These are phyloP conservation scores for Desoria tigrina DNA, from an alignment of 2,888 invertebrate genomes.

Conservation along the genomic window DNA sequence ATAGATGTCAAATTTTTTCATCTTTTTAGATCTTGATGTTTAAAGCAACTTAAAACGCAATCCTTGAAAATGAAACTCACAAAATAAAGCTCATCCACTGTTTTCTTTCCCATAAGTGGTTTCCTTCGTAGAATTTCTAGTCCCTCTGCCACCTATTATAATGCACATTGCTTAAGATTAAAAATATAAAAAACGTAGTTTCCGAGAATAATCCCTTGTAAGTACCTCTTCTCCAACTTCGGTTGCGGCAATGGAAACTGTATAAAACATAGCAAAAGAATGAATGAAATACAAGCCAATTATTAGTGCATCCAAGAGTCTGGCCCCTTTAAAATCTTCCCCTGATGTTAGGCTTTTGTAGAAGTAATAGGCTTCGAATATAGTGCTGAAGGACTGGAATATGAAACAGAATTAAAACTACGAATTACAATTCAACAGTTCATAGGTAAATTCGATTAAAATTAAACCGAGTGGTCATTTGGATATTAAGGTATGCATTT, in stretches of 20 bases:
- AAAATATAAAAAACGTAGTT: no score
- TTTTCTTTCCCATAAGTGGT: conserved; percentile 41
- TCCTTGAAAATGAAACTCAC: conserved; percentile 9
- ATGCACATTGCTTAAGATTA: no score
- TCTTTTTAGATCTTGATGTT: not conserved
- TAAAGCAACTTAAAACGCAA: conserved; percentile 7
- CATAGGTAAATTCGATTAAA: no score
- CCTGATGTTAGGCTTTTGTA: conserved; percentile 13
- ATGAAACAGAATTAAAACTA: no score
- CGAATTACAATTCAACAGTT: no score
- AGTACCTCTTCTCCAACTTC: conserved; percentile 36
- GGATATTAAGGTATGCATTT: no score
- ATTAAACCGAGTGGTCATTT: not conserved
- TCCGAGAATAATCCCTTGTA: no score
- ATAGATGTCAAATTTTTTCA: not conserved
- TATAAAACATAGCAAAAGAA: conserved; percentile 18
- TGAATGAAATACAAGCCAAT: conserved; percentile 14
- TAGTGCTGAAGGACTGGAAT: conserved; percentile 27
- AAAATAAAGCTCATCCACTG: conserved; percentile 44
- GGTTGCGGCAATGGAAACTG: conserved; percentile 27
- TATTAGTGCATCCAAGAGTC: conserved; percentile 18
- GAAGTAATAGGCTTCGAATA: conserved; percentile 30
- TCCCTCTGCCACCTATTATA: conserved; percentile 39
- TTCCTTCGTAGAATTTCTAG: conserved; percentile 40
- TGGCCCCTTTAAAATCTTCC: conserved; percentile 20